These are phyloP conservation scores for Sturnus vulgaris DNA, from an alignment of 2,113 vertebrate species.

Conservation along the genomic window DNA sequence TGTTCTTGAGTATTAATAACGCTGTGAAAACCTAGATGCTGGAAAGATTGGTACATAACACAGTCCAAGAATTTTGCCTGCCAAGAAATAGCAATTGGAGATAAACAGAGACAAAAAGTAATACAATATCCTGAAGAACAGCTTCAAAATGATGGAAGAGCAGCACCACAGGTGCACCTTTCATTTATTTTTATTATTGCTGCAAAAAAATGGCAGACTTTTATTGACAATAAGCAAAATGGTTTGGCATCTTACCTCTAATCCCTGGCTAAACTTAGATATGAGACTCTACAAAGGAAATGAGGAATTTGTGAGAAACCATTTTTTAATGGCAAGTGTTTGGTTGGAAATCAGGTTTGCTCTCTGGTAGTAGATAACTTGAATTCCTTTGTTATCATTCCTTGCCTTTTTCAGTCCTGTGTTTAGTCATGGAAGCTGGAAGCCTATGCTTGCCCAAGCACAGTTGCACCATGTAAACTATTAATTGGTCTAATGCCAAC, in stretches of 20 bases:
- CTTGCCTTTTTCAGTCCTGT: neutral
- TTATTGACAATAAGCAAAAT: neutral
- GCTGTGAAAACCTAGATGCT: constrained; percentile 31
- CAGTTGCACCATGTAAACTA: neutral
- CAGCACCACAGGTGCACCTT: neutral
- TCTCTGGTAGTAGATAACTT: neutral
- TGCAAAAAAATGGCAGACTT: neutral
- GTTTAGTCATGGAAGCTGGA: neutral
- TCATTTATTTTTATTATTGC: neutral
- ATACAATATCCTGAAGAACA: neutral
- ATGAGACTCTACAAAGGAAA: neutral
- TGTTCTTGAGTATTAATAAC: constrained; percentile 21
- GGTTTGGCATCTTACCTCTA: neutral
- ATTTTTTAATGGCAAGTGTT: neutral
- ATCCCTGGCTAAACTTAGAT: neutral
- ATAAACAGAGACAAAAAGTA: constrained; percentile 34
- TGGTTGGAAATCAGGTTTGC: neutral
- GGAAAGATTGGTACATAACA: neutral
- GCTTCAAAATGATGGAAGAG: neutral
- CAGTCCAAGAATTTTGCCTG: constrained; percentile 17
- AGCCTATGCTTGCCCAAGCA: neutral
- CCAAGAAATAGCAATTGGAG: constrained; percentile 24
- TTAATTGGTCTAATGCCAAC: neutral
- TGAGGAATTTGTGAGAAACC: neutral
- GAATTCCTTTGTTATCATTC: neutral